phyloP scores from a whole-genome alignment of 2,113 vertebrate genomes.

The Chloebia gouldiae region DNA sequence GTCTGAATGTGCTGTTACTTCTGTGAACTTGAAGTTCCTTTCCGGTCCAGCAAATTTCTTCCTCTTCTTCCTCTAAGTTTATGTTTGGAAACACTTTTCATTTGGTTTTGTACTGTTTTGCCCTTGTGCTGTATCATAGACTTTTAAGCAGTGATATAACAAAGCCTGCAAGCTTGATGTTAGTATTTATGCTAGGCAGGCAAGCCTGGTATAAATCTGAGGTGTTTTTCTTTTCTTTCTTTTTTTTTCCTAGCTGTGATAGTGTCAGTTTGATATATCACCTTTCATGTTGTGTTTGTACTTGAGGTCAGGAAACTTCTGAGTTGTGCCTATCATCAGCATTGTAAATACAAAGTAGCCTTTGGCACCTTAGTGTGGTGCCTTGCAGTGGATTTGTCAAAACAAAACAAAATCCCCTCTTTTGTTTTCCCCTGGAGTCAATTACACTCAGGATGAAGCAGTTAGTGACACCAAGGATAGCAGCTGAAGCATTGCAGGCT shows the following conservation, averaged over 20 bases:
- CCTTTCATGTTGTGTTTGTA: constrained; percentile 65
- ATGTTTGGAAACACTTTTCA: background rate
- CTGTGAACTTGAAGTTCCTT: background rate
- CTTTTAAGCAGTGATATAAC: background rate
- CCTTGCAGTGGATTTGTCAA: constrained; percentile 45
- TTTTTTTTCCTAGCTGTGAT: constrained; percentile 28
- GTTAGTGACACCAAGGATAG: constrained; percentile 53
- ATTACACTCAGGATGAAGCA: constrained; percentile 60
- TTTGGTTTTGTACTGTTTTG: background rate
- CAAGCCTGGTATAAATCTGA: constrained; percentile 47
- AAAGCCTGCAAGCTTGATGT: constrained; percentile 20
- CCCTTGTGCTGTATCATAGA: constrained; percentile 2
- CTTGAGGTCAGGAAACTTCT: constrained; percentile 65
- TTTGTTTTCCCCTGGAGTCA: constrained; percentile 52
- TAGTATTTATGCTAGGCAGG: constrained; percentile 43
- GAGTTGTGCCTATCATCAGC: constrained; percentile 47
- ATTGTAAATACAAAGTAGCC: constrained; percentile 61
- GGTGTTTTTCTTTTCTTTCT: constrained; percentile 2
- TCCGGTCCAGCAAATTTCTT: background rate
- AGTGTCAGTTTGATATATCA: constrained; percentile 72
- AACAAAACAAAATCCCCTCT: constrained; percentile 29
- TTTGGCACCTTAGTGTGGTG: constrained; percentile 59
- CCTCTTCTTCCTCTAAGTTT: background rate
- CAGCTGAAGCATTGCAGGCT: constrained; percentile 49
- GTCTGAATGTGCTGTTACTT: background rate